These are phyloP conservation scores for Drosophila suzukii DNA, from an alignment of 1,140 invertebrate species.

Conservation along the genomic window DNA sequence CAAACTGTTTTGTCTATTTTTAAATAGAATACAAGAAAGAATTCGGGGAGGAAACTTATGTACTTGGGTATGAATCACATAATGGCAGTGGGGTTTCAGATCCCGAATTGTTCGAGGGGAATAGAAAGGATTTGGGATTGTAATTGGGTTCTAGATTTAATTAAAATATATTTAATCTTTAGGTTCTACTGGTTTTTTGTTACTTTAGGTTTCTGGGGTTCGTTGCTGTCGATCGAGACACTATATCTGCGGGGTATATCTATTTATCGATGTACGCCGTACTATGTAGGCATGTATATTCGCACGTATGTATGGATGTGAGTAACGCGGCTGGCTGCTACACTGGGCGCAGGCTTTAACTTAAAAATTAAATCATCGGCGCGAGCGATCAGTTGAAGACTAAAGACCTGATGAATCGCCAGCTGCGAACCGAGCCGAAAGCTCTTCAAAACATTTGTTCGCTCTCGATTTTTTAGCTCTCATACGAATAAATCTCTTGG, in stretches of 20 bases:
- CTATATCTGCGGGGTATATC: constrained; percentile 35
- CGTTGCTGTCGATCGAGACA: constrained; percentile 32
- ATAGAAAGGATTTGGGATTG: constrained; percentile 16
- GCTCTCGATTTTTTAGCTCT: constrained; percentile 8
- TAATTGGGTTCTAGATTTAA: neutral
- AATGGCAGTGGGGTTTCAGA: constrained; percentile 38
- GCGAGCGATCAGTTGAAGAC: constrained; percentile 81
- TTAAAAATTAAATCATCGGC: constrained; percentile 83
- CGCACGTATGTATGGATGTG: constrained; percentile 62
- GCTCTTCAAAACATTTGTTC: constrained; percentile 37
- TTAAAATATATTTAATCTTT: constrained; percentile 1
- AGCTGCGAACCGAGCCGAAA: constrained; percentile 33
- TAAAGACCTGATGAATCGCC: constrained; percentile 74
- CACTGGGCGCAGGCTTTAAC: constrained; percentile 61
- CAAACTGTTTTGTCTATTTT: constrained; percentile 63
- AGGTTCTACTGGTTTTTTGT: neutral
- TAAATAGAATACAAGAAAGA: constrained; percentile 66
- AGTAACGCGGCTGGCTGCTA: constrained; percentile 60
- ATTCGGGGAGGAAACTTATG: constrained; percentile 42
- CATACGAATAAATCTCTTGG: constrained; percentile 1
- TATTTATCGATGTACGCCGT: constrained; percentile 40
- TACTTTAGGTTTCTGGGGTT: constrained; percentile 30
- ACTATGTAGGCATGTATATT: constrained; percentile 51
- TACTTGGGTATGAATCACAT: constrained; percentile 53
- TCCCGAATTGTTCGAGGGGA: constrained; percentile 15